Base-by-base conservation (phyloP, 2,797 vertebrate species). In the Denticeps clupeoides region DNA sequence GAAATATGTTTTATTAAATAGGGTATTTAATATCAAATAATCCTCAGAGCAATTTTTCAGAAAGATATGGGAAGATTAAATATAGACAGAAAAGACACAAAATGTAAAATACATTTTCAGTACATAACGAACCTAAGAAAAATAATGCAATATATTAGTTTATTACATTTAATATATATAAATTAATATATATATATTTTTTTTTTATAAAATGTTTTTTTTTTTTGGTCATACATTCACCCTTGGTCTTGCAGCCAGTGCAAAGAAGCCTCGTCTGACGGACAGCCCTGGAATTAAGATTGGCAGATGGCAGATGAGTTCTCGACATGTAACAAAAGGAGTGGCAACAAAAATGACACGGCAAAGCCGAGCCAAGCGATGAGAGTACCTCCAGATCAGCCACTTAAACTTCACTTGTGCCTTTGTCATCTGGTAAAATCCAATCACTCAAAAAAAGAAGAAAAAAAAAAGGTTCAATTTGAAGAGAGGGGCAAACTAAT, bases 401-500 rank as follows among this genome's bases (percentile, higher is more conserved):
- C n/a, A n/a, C n/a, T n/a, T n/a, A 52, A 61, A 68, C 58, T 35
- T 55, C 19, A 53, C 29, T 46, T 24, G 8, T 61, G 62, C 57
- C 55, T 63, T 61, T 66, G 56, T 62, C 59, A 45, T 71, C 50
- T 49, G 50, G 59, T 71, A 54, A 63, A 64, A 68, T 48, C 49
- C 59, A 28, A 69, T 74, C 72, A 64, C 56, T 71, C 27, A 59
- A 65, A 31, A 2, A 19, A 41, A 6, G 41, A 15, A 6, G 29
- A 41, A 51, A 37, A 58, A 24, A 27, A 57, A 44, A 31, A 44
- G 38, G 62, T 59, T 60, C 51, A 59, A 65, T 73, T 65, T 69
- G 60, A 52, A 27, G 49, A 59, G 62, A 73, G 68, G 58, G 58
- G 62, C 68, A 51, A 28, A 8, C 55, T 63, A 61, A 69, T 70